Base-by-base conservation (phyloP, 2,113 vertebrate species). In the Circaetus gallicus region DNA sequence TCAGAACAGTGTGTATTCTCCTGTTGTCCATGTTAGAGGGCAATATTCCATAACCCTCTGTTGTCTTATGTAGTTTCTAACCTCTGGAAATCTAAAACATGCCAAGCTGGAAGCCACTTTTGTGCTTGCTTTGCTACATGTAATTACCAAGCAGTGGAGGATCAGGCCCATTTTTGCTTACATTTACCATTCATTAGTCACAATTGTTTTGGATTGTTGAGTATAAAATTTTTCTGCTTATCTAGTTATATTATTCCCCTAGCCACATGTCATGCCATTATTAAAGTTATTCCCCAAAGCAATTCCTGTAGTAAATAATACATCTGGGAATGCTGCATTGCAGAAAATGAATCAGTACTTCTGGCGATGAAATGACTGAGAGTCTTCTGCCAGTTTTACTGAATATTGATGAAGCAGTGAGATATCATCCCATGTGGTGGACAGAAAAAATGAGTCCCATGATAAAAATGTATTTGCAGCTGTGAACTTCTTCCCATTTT, bases 201-300 rank as follows among this genome's bases (percentile, higher is more conserved):
- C 31, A 47, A 70, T 55, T 63, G 16, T 32, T 91, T 89, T 40
- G 29, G 29, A 67, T 52, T 81, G 36, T n/a, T 71, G 26, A 59
- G 4, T 34, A 65, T 40, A 43, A 28, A 13, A 6, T 43, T 86
- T 78, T 83, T 52, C 70, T 92, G 71, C 26, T 28, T 80, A 47
- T 69, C 18, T 74, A 76, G 61, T 82, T 94, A 38, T 61, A 85
- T 74, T 79, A 63, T 47, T 82, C 59, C 61, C 62, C 14, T 42
- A 88, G 24, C 32, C 20, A 82, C 40, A 76, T 85, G 40, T 65
- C 71, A 90, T 72, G 18, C 16, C 53, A 79, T 82, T 86, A 87
- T 85, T 89, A 61, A 86, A 94, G 71, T 93, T 86, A 78, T 94
- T 94, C 61, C 74, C 78, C 40, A 69, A 87, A 87, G 52, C 34